These are phyloP conservation scores for Drosophila melanosoma DNA, from an alignment of 2,888 invertebrate species.

Conservation along the genomic window DNA sequence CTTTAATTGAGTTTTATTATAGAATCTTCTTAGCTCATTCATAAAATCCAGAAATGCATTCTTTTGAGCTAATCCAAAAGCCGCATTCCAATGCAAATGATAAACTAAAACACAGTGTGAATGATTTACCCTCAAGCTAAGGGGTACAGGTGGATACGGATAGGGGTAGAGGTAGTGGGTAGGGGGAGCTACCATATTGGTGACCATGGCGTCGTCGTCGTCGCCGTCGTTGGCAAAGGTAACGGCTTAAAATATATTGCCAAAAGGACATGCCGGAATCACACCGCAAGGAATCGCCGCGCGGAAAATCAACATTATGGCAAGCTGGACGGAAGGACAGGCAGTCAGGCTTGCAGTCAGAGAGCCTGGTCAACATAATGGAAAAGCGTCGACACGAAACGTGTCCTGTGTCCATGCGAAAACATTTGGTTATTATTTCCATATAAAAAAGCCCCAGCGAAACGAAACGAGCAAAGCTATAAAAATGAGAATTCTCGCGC, in stretches of 20 bases:
- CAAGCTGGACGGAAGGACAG: constrained; percentile 48
- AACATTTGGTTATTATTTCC: constrained; percentile 78
- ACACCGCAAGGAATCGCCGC: constrained; percentile 84
- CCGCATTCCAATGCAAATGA: neutral
- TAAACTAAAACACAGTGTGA: constrained; percentile 26
- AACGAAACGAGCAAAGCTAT: constrained; percentile 40
- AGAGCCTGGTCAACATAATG: constrained; percentile 71
- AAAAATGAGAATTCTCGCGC: constrained; percentile 33
- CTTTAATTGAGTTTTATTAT: neutral
- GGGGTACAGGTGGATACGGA: neutral
- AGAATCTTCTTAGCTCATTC: too few relatives aligned
- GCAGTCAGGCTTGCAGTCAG: constrained; percentile 13
- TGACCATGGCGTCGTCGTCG: constrained; percentile 56
- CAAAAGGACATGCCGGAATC: constrained; percentile 80
- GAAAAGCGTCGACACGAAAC: constrained; percentile 28
- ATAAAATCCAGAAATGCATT: neutral
- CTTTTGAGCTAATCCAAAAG: neutral
- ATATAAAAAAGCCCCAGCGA: constrained; percentile 62
- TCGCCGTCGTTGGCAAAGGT: constrained; percentile 50
- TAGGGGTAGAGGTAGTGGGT: neutral
- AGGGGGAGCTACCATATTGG: constrained; percentile 51
- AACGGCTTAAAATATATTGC: constrained; percentile 78
- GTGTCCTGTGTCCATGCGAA: constrained; percentile 35
- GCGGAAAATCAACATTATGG: constrained; percentile 82
- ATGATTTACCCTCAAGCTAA: constrained; percentile 34